Conservation (phyloP, 2,113 vertebrate species). For the Dasypus novemcinctus region DNA sequence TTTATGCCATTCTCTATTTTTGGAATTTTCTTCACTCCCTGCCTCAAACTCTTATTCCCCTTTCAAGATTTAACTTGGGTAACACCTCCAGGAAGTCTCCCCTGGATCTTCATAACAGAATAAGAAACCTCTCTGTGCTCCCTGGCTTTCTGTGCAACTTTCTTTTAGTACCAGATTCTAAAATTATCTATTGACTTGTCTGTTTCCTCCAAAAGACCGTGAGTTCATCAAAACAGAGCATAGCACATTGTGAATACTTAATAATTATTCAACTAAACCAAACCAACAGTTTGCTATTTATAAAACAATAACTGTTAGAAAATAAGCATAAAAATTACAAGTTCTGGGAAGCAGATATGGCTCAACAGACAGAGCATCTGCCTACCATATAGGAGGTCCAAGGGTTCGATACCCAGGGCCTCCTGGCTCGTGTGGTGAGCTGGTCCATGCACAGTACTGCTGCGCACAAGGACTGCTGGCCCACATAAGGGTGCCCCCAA, state of each 20-base stretch:
- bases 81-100: not conserved
- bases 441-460: no score
- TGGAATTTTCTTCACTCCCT: not conserved
- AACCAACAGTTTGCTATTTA: not conserved
- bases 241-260: not conserved
- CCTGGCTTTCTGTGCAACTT: not conserved
- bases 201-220: not conserved
- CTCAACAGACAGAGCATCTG: no score
- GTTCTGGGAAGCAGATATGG: no score
- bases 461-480: no score
- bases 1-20: not conserved
- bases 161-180: not conserved
- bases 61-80: not conserved
- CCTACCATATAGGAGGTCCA: no score
- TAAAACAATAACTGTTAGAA: not conserved
- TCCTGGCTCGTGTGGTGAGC: no score
- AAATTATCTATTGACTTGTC: slow-evolving; percentile 11
- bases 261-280: not conserved
- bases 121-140: not conserved
- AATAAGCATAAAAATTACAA: not conserved
- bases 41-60: not conserved
- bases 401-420: no score
- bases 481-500: no score
- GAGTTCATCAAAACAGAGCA: not conserved
- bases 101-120: not conserved